Conservation (phyloP, 30 jellyfish, hydroid and myxozoan species). For the Morbakka virulenta region DNA sequence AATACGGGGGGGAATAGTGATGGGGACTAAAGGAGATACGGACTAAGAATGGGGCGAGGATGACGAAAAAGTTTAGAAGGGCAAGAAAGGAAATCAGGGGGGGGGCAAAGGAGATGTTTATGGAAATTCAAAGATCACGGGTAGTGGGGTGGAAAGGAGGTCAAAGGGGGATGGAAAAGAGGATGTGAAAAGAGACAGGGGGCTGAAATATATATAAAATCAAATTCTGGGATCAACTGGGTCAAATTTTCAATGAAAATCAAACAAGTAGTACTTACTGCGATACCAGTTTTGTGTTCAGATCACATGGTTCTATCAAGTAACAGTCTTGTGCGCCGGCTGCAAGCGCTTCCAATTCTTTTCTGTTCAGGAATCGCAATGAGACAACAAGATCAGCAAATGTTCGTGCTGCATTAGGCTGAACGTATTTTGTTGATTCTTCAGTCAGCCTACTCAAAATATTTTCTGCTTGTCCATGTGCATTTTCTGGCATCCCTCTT, state of each 20-base stretch:
- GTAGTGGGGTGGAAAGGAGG: neutral
- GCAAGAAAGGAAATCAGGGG: too few species aligned
- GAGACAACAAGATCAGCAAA: constrained; percentile 72
- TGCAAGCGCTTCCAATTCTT: constrained; percentile 36
- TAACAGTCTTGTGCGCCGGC: constrained; percentile 20
- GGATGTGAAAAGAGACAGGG: neutral
- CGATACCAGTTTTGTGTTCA: neutral
- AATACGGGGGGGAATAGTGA: too few species aligned
- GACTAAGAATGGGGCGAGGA: too few species aligned
- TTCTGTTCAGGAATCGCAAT: constrained; percentile 33
- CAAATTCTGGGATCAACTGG: too few species aligned
- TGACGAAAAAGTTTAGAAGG: too few species aligned
- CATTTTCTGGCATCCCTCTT: constrained; percentile 13
- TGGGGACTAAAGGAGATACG: too few species aligned
- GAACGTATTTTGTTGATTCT: constrained; percentile 5
- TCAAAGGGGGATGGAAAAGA: neutral
- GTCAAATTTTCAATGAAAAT: too few species aligned
- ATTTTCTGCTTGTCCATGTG: constrained; percentile 26
- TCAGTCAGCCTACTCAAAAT: constrained; percentile 42
- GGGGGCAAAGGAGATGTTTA: too few species aligned
- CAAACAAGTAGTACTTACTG: neutral
- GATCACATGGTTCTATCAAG: too few species aligned
- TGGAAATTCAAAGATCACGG: neutral
- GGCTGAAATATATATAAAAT: neutral
- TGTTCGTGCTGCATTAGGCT: constrained; percentile 56